Evolutionary conservation across 2,888 invertebrate genomes (phyloP), one percentile per base, ranked within the genome.

Genomic region (Ennomos quercinarius): DNA sequence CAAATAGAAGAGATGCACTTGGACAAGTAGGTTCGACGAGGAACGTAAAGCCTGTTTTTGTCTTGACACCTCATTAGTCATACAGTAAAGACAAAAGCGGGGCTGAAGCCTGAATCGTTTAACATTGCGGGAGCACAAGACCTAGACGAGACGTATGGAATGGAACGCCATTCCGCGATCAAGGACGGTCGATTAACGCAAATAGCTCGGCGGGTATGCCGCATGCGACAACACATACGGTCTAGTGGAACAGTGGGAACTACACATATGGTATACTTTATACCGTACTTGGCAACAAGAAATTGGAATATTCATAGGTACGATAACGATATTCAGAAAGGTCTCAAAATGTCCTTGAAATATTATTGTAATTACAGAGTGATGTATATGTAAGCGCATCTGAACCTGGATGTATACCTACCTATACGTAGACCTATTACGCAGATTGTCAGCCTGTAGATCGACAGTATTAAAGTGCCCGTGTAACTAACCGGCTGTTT

Each of bases 151-250:
- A 27, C 27, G 17, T 4, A 27, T 27, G 27, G 27, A 27, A 27
- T 45, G 36, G 44, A 40, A 54, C 36, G 59, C 49, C 27, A 45
- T 51, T 12, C 51, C 39, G 39, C 55, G 51, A 47, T 61, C 65
- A 65, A 67, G 67, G 67, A 60, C 63, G 59, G 10, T 10, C 50
- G 50, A 46, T 54, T 48, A 63, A 55, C 62, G 49, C 45, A 63
- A 63, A 63, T 59, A 63, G 53, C 55, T 51, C 43, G 27, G 44
- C 9, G 40, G 63, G 50, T 8, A 61, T 68, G 57, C 51, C 51
- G 59, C 51, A 60, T 61, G 55, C 47, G 58, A 64, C 57, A 65
- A 62, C 63, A 63, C 57, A 47, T 9, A 39, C 35, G 41, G 58
- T 43, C 53, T 13, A 51, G 40, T 45, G 55, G 55, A 46, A 51